phyloP scores from a whole-genome alignment of 2,113 vertebrate species.

The Pogona vitticeps region DNA sequence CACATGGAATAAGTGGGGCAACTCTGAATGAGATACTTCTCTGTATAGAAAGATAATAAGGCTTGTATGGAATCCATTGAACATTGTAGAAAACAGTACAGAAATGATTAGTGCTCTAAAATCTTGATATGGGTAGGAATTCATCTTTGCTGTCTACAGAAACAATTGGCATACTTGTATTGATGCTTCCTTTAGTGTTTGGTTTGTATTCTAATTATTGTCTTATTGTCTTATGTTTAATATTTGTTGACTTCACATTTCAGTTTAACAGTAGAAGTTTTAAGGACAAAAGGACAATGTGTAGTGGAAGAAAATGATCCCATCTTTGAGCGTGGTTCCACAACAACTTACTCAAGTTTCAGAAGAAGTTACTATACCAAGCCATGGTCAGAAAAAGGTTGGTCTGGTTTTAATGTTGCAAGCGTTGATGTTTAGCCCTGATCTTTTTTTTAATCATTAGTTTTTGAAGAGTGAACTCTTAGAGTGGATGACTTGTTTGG shows the following conservation, averaged over 20 bases:
- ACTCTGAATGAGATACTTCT: not conserved
- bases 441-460: not conserved
- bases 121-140: not conserved
- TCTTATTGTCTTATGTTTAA: not conserved
- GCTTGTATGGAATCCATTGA: not conserved
- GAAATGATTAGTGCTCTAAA: not conserved
- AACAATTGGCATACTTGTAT: not conserved
- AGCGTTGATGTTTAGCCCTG: not conserved
- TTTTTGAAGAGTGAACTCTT: not conserved
- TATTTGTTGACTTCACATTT: slow-evolving; percentile 49
- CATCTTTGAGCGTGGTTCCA: slow-evolving; percentile 96
- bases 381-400: slow-evolving; percentile 94
- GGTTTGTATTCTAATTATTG: not conserved
- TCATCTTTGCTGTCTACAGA: not conserved
- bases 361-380: slow-evolving; percentile 88
- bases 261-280: slow-evolving; percentile 95
- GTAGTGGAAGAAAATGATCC: slow-evolving; percentile 90
- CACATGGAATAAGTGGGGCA: too few relatives aligned
- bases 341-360: slow-evolving; percentile 97
- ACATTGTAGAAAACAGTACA: not conserved
- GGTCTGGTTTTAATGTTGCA: slow-evolving; percentile 23
- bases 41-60: not conserved
- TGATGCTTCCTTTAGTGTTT: not conserved
- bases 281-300: slow-evolving; percentile 88
- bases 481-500: not conserved